phyloP scores from a whole-genome alignment of 2,888 invertebrate species.

The Volucella bombylans region DNA sequence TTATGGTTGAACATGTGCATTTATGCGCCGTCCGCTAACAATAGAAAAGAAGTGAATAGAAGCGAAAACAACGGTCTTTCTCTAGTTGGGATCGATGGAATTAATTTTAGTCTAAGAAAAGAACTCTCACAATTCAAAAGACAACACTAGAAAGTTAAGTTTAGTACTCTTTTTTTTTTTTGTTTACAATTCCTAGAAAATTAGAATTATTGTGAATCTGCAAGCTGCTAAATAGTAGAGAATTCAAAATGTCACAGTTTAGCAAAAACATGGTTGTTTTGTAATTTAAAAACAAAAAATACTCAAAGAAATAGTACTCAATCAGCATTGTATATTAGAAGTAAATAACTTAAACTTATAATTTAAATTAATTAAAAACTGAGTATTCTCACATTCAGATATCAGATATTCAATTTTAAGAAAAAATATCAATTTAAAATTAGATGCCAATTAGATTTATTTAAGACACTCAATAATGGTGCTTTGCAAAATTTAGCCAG shows the following conservation, averaged over 20 bases:
- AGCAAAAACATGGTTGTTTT: no score
- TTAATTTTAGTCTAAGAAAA: conserved; percentile 26
- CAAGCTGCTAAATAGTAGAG: no score
- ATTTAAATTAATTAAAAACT: neutral
- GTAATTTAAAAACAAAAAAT: no score
- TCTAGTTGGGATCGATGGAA: conserved; percentile 47
- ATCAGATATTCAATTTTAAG: no score
- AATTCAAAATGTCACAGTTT: no score
- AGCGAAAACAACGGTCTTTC: conserved; percentile 37
- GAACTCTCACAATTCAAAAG: conserved; percentile 35
- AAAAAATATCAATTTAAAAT: no score
- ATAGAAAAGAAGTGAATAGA: neutral
- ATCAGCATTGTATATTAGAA: no score
- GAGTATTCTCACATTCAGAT: neutral
- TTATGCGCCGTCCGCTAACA: conserved; percentile 39
- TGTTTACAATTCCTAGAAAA: neutral
- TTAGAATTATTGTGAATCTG: neutral
- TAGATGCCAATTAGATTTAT: no score
- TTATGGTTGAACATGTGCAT: conserved; percentile 48
- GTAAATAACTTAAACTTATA: neutral
- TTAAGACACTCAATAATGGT: no score
- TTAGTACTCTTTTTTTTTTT: neutral
- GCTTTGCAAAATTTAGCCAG: no score
- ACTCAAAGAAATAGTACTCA: no score
- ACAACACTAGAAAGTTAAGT: conserved; percentile 8